Evolutionary conservation across 2,888 invertebrate species (phyloP), one percentile per base, ranked within the genome.

Genomic region (Athripsodes cinereus): DNA sequence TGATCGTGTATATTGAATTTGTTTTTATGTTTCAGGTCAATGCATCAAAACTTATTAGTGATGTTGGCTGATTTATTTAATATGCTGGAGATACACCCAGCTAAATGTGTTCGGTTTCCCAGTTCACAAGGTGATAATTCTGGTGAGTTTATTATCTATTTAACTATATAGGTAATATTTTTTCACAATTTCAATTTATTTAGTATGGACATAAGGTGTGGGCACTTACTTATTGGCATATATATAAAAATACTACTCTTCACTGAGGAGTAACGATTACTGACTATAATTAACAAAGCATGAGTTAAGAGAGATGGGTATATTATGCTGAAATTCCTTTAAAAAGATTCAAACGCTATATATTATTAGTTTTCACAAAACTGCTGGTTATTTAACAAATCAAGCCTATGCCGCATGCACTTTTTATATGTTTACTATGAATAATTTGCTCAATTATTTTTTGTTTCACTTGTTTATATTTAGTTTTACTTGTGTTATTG

Each of bases 21-120:
- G 40, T n/a, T n/a, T 40, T 21, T 20, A 19, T 50, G 66, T 80
- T 83, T 44, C 78, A 92, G 92, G 69, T 89, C 93, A 64, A 91
- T 95, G 90, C 88, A 89, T 72, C 88, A 90, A 71, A 96, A 96
- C 76, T 78, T 96, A 71, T 82, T 94, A 67, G 92, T 92, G 58
- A 88, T 96, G 78, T 80, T 96, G 66, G 93, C 96, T 59, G 96
- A 97, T 75, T 82, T 97, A 68, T 96, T 96, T 76, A 93, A 92
- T 74, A 83, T 92, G 68, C 81, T 96, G 71, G 96, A 96, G 80
- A 91, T 96, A 64, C 91, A 94, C 74, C 93, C 94, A 19, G 90
- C 89, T 44, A 89, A 90, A 72, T 90, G 90, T 69, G 92, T 93
- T 63, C 86, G 89, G 69, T 86, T 88, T 72, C 91, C 91, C 2